phyloP scores from a whole-genome alignment of 2,888 invertebrate species.

The Ptychoptera albimana region DNA sequence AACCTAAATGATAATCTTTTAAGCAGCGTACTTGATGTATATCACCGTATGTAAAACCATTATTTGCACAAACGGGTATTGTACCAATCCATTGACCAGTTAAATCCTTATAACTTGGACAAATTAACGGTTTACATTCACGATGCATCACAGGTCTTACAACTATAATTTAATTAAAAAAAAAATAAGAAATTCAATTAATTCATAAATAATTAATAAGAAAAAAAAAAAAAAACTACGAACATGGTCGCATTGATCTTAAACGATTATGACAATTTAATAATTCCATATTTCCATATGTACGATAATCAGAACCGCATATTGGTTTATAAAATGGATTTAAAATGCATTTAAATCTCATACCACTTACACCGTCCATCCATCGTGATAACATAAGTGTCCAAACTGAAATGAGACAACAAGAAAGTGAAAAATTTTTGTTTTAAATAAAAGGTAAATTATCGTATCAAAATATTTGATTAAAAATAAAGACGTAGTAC shows the following conservation, averaged over 20 bases:
- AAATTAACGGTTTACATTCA: conserved; percentile 8
- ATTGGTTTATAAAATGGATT: conserved; percentile 7
- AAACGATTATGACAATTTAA: conserved; percentile 6
- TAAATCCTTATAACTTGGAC: conserved; percentile 8
- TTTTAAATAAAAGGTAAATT: too few species aligned
- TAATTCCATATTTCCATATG: conserved; percentile 6
- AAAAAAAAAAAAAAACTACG: not conserved
- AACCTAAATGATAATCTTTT: conserved; percentile 14
- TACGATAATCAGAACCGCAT: conserved; percentile 5
- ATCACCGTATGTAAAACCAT: conserved; percentile 19
- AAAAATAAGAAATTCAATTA: not conserved
- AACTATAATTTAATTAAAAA: conserved; percentile 2
- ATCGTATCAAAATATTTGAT: too few species aligned
- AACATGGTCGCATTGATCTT: conserved; percentile 3
- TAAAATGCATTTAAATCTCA: conserved; percentile 5
- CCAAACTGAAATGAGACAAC: too few species aligned
- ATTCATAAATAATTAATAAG: too few species aligned
- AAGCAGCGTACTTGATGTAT: conserved; percentile 17
- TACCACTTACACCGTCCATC: not conserved
- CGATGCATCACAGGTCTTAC: conserved; percentile 4
- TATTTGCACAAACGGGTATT: conserved; percentile 16
- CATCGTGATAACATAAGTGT: too few species aligned
- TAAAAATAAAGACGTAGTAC: too few species aligned
- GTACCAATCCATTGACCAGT: conserved; percentile 10
- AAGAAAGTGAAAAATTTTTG: too few species aligned